A percentile compares a stretch with the other conserved stretches of the same genome.
Evolutionary conservation across 2,113 vertebrate species (phyloP).

Genomic region (Thamnophis sirtalis): DNA sequence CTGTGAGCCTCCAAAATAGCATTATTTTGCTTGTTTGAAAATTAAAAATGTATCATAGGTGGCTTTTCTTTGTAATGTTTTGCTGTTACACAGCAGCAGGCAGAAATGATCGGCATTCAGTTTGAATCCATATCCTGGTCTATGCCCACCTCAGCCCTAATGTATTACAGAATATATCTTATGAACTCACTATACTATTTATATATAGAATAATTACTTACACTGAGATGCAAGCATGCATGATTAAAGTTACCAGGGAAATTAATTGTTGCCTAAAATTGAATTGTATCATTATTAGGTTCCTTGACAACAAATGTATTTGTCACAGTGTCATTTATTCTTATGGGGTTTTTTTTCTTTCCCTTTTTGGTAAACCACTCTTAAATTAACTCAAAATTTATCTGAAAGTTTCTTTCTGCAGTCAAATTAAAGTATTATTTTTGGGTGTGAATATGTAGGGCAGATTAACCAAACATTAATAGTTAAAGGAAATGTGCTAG

Average conservation of each 20-base stretch:
- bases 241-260: not conserved
- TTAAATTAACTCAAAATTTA: slow-evolving; percentile 19
- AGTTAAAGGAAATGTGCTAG: slow-evolving; percentile 45
- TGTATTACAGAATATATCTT: not conserved
- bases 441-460: slow-evolving; percentile 44
- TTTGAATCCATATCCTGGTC: not conserved
- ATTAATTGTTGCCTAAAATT: not conserved
- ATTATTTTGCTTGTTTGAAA: not conserved
- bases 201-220: not conserved
- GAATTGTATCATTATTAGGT: not conserved
- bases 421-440: slow-evolving; percentile 47
- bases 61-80: not conserved
- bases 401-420: slow-evolving; percentile 33
- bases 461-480: slow-evolving; percentile 53
- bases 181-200: not conserved
- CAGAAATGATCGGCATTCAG: not conserved
- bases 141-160: not conserved
- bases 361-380: not conserved
- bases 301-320: not conserved
- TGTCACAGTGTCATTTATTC: not conserved
- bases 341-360: not conserved
- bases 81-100: not conserved
- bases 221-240: not conserved
- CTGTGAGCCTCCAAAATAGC: not conserved
- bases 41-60: not conserved